Conservation (phyloP, 2,113 vertebrate species). For the Triplophysa dalaica region DNA sequence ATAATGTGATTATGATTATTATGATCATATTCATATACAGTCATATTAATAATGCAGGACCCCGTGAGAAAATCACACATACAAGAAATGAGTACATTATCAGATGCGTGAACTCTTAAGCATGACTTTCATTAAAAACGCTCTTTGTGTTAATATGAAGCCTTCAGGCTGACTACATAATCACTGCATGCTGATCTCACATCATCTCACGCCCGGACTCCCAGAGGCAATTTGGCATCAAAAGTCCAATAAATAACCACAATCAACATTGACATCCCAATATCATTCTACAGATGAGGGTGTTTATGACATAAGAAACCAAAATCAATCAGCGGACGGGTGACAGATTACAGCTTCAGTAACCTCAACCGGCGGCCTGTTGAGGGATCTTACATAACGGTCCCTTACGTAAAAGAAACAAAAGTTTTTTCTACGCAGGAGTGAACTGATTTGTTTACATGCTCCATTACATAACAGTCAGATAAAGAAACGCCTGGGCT, state of each 20-base stretch:
- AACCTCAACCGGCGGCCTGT: constrained; percentile 27
- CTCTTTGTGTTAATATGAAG: constrained; percentile 3
- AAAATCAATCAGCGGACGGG: constrained; percentile 43
- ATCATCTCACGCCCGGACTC: constrained; percentile 27
- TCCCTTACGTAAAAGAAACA: background rate
- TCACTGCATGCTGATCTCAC: constrained; percentile 21
- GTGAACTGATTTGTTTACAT: background rate
- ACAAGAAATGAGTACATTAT: constrained; percentile 60
- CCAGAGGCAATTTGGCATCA: constrained; percentile 36
- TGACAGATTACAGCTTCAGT: constrained; percentile 13
- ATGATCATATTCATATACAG: no score
- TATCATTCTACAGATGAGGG: background rate
- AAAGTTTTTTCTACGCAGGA: background rate
- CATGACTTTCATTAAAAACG: constrained; percentile 59
- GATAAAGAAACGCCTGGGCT: background rate
- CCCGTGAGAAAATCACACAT: no score
- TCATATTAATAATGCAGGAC: no score
- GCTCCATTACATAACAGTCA: background rate
- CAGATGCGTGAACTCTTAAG: constrained; percentile 60
- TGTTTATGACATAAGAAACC: constrained; percentile 30
- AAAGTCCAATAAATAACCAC: constrained; percentile 46
- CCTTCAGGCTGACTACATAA: constrained; percentile 19
- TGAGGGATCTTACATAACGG: background rate
- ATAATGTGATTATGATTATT: no score
- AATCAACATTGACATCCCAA: constrained; percentile 35